Conservation (phyloP, 1,140 invertebrate species). For the Calliphora vicina region DNA sequence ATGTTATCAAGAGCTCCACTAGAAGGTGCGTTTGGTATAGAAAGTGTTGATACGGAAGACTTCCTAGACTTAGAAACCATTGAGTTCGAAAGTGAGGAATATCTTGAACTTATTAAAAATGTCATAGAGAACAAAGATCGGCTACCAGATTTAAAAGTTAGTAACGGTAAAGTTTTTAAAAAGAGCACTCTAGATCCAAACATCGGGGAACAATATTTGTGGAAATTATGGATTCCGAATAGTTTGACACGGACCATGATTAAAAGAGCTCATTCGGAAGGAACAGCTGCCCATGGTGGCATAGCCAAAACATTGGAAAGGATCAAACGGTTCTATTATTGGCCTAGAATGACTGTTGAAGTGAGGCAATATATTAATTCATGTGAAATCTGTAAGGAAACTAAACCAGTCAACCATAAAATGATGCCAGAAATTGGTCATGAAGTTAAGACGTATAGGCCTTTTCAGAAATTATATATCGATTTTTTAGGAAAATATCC, state of each 20-base stretch:
- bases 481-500: constrained; percentile 37
- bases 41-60: no score
- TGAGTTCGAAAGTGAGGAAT: no score
- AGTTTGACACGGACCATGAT: neutral
- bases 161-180: no score
- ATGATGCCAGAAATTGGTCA: neutral
- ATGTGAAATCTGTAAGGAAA: neutral
- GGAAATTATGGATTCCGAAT: no score
- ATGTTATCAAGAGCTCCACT: no score
- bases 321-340: neutral
- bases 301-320: neutral
- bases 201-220: no score
- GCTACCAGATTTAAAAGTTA: no score
- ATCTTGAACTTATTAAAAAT: no score
- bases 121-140: no score
- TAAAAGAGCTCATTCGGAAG: neutral
- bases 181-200: no score
- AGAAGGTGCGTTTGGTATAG: no score
- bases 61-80: no score
- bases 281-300: neutral
- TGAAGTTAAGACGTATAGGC: constrained; percentile 5
- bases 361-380: neutral
- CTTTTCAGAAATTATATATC: constrained; percentile 38
- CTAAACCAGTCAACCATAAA: neutral
- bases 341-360: neutral